Conservation (phyloP, 2,888 invertebrate genomes). For the Drosophila subquinaria region DNA sequence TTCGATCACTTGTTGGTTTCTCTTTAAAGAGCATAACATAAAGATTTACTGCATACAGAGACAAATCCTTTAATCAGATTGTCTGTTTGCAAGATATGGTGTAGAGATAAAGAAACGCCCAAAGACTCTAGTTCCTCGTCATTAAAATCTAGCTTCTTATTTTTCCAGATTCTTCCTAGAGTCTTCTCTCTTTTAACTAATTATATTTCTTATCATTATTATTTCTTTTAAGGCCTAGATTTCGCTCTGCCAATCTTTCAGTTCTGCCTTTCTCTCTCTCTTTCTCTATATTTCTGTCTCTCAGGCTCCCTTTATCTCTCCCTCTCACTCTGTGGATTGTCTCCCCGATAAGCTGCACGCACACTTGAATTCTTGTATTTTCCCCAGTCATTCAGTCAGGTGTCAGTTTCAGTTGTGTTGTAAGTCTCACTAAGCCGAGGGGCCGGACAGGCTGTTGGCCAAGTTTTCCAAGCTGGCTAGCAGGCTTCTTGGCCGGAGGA, state of each 20-base stretch:
- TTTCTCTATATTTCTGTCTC: not conserved
- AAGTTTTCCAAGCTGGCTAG: not conserved
- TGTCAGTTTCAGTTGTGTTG: conserved; percentile 46
- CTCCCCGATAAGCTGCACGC: not conserved
- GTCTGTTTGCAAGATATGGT: too few species aligned
- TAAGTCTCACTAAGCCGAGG: conserved; percentile 43
- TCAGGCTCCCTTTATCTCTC: not conserved
- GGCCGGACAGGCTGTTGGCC: not conserved
- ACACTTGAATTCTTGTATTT: conserved; percentile 26
- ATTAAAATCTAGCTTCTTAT: too few species aligned
- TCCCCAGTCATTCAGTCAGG: conserved; percentile 36
- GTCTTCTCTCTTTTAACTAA: too few species aligned
- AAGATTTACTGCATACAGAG: too few species aligned
- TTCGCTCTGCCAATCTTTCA: not conserved
- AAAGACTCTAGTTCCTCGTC: too few species aligned
- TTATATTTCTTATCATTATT: too few species aligned
- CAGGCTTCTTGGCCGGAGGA: conserved; percentile 2
- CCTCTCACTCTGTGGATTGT: not conserved
- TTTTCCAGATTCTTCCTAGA: too few species aligned
- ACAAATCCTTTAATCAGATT: too few species aligned
- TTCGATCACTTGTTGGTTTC: too few species aligned
- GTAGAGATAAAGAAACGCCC: too few species aligned
- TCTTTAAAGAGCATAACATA: too few species aligned
- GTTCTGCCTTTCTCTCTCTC: not conserved
- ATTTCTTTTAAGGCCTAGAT: not conserved